Evolutionary conservation across 2,113 vertebrate species (phyloP).

Genomic region (Hyla sarda): DNA sequence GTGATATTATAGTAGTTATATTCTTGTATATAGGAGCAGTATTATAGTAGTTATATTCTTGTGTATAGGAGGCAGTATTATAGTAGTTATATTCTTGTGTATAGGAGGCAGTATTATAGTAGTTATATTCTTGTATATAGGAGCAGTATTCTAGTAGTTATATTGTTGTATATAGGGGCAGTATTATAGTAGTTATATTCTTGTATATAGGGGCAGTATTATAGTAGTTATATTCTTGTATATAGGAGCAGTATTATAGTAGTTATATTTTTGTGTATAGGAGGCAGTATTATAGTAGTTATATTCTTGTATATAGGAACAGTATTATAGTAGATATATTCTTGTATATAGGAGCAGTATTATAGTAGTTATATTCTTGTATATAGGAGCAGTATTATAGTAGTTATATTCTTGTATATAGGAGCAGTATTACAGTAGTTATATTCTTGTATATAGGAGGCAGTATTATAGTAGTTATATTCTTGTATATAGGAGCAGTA

Average conservation of each 20-base stretch:
- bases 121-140: constrained; percentile 1
- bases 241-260: not conserved
- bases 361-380: constrained; percentile 6
- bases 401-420: no score
- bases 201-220: not conserved
- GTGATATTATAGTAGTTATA: no score
- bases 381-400: not conserved
- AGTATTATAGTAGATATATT: constrained; percentile 6
- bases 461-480: no score
- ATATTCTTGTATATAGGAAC: not conserved
- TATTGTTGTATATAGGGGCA: not conserved
- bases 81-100: no score
- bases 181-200: not conserved
- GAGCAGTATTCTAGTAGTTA: constrained; percentile 1
- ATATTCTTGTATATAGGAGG: not conserved
- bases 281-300: constrained; percentile 6
- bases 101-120: no score
- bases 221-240: constrained; percentile 6
- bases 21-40: no score
- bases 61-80: no score
- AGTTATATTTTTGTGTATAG: no score
- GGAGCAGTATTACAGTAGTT: not conserved
- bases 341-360: not conserved
- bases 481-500: not conserved
- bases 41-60: no score